Evolutionary conservation across 2,113 vertebrate species (phyloP).

Genomic region (Ameiurus melas): DNA sequence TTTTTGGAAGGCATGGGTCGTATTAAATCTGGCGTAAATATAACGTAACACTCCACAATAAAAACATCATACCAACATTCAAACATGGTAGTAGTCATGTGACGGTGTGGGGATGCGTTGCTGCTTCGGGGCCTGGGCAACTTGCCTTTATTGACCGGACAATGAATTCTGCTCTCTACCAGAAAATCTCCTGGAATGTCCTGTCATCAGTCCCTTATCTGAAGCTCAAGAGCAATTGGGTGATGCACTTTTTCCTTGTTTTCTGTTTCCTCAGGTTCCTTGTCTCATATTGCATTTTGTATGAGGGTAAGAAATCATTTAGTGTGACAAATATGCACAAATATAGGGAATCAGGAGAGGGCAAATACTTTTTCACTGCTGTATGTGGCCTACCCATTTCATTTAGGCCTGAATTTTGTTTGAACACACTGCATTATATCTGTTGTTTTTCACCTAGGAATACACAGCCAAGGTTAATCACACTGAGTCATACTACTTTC

Average conservation of each 20-base stretch:
- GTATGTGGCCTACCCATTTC: too few relatives aligned
- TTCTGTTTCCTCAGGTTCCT: not conserved
- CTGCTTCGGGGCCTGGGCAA: too few relatives aligned
- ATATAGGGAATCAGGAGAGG: not conserved
- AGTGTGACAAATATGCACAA: not conserved
- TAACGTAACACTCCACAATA: not conserved
- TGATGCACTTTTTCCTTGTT: not conserved
- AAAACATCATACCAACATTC: not conserved
- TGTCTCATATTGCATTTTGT: too few relatives aligned
- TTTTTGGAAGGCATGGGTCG: not conserved
- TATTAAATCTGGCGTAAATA: not conserved
- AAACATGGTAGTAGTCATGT: not conserved
- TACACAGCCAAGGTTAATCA: not conserved
- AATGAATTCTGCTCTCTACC: not conserved
- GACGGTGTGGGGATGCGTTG: not conserved
- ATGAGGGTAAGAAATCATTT: not conserved
- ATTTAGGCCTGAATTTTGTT: not conserved
- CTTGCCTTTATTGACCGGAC: not conserved
- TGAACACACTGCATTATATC: not conserved
- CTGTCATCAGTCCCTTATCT: too few relatives aligned
- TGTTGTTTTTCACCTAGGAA: not conserved
- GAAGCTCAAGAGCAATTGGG: too few relatives aligned
- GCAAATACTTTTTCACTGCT: not conserved
- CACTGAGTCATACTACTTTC: conserved; percentile 6
- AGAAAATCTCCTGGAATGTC: not conserved